phyloP scores from a whole-genome alignment of 2,888 invertebrate genomes.

The Sisyra terminalis region DNA sequence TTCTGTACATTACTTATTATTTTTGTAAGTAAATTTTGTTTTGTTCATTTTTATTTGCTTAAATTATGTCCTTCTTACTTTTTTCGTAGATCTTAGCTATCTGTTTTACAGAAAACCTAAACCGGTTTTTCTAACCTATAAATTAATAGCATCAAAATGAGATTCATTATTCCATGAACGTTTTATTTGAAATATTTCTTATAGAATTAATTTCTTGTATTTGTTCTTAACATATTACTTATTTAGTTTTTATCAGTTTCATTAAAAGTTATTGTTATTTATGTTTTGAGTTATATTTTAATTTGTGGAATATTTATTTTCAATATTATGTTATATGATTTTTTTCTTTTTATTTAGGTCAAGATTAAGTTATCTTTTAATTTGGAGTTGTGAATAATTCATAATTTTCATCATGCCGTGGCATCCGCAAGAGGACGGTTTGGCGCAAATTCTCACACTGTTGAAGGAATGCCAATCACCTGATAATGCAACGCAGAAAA shows the following conservation, averaged over 20 bases:
- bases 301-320: neutral
- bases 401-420: conserved; percentile 30
- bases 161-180: neutral
- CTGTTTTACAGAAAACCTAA: conserved; percentile 2
- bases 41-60: conserved; percentile 1
- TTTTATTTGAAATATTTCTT: neutral
- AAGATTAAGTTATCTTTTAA: conserved; percentile 5
- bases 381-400: conserved; percentile 4
- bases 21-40: conserved; percentile 8
- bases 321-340: conserved; percentile 1
- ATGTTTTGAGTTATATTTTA: neutral
- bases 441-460: conserved; percentile 87
- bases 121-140: conserved; percentile 8
- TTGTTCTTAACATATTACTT: neutral
- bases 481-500: conserved; percentile 85
- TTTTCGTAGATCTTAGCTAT: conserved; percentile 1
- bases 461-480: conserved; percentile 96
- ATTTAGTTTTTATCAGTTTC: neutral
- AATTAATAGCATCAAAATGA: neutral
- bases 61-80: neutral
- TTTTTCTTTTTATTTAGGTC: conserved; percentile 5
- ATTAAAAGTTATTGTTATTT: neutral
- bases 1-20: conserved; percentile 1
- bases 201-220: neutral
- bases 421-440: conserved; percentile 91